Conservation (phyloP, 1,140 invertebrate species). For the Pogonognathellus flavescens region DNA sequence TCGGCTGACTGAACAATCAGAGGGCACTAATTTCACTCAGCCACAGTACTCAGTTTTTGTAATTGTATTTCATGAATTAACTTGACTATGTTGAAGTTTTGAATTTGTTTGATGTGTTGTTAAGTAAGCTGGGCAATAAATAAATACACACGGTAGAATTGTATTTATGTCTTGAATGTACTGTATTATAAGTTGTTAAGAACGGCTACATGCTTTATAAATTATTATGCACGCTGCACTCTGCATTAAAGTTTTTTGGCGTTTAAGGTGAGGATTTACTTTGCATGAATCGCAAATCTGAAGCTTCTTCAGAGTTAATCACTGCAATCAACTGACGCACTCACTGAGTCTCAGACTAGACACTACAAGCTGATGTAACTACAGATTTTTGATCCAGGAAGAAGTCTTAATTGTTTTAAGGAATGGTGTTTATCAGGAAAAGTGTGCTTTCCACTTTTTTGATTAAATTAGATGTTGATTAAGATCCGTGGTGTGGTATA, state of each 20-base stretch:
- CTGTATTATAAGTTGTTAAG: too few species aligned
- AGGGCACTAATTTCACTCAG: background rate
- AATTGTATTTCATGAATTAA: too few species aligned
- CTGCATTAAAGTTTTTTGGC: background rate
- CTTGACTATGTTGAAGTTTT: too few species aligned
- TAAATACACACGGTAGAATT: too few species aligned
- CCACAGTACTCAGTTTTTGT: too few species aligned
- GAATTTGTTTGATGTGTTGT: too few species aligned
- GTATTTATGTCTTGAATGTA: too few species aligned
- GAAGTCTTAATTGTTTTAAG: slow-evolving; percentile 13
- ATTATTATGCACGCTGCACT: slow-evolving; percentile 21
- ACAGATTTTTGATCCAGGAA: slow-evolving; percentile 42
- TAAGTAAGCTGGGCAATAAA: background rate
- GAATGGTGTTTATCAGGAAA: slow-evolving; percentile 12
- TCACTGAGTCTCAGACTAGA: background rate
- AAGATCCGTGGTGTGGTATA: background rate
- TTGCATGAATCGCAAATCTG: too few species aligned
- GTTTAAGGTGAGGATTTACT: too few species aligned
- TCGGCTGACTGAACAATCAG: background rate
- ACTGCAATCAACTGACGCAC: background rate
- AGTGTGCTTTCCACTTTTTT: slow-evolving; percentile 2
- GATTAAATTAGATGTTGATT: slow-evolving; percentile 18
- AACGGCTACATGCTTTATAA: too few species aligned
- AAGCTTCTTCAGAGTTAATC: background rate
- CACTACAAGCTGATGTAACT: too few species aligned